These are phyloP conservation scores for Phasianus colchicus DNA, from an alignment of 2,113 vertebrate species.

Conservation along the genomic window DNA sequence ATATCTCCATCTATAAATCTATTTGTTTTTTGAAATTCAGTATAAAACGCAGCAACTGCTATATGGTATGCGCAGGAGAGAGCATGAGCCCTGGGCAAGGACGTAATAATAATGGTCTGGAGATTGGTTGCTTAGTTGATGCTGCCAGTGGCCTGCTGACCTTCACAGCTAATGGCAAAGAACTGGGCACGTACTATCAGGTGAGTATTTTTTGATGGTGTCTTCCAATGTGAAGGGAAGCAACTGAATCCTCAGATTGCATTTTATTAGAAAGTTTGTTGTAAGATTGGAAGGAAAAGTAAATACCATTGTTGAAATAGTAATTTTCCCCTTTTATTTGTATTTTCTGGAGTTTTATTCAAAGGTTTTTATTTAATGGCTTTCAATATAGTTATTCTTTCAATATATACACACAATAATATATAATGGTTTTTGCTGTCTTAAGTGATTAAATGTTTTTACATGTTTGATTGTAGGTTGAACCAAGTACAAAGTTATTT, in stretches of 20 bases:
- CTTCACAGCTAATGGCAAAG: constrained; percentile 95
- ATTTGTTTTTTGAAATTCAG: constrained; percentile 79
- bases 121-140: constrained; percentile 94
- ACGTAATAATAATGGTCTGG: constrained; percentile 92
- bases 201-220: constrained; percentile 66
- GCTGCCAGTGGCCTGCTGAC: constrained; percentile 89
- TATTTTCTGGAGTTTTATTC: background rate
- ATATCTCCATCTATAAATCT: background rate
- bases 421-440: background rate
- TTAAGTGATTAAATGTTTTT: constrained; percentile 3
- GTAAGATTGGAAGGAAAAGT: background rate
- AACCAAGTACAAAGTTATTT: constrained; percentile 95
- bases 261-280: background rate
- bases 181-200: constrained; percentile 93
- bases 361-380: background rate
- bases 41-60: constrained; percentile 98
- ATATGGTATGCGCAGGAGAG: constrained; percentile 97
- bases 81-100: constrained; percentile 91
- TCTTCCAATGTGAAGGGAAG: background rate
- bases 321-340: background rate
- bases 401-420: background rate
- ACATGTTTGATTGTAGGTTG: constrained; percentile 82
- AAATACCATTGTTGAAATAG: accelerated
- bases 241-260: background rate
- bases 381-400: background rate